phyloP scores from a whole-genome alignment of 2,888 invertebrate species.

The Diplolepis rosae region DNA sequence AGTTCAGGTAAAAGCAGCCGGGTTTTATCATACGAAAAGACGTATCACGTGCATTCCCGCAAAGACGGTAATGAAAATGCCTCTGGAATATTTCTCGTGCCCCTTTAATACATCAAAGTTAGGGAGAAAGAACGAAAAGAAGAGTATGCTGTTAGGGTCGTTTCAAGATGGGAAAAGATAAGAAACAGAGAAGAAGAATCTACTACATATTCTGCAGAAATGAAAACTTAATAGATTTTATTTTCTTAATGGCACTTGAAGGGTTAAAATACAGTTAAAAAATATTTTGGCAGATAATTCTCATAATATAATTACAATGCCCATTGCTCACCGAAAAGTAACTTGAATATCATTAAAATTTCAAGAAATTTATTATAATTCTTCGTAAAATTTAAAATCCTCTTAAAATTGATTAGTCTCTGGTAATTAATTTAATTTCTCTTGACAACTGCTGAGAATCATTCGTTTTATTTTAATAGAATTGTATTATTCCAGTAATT shows the following conservation, averaged over 20 bases:
- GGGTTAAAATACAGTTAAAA: no score
- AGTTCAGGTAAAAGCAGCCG: constrained; percentile 2
- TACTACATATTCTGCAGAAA: background rate
- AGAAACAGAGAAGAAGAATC: background rate
- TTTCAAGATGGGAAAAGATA: background rate
- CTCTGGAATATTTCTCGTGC: constrained; percentile 46
- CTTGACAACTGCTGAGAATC: no score
- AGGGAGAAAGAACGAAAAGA: constrained; percentile 12
- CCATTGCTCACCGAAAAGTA: no score
- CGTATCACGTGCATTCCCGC: constrained; percentile 40
- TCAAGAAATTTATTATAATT: no score
- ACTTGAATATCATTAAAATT: no score
- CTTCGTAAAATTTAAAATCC: no score
- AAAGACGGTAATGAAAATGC: constrained; percentile 50
- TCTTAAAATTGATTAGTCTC: no score
- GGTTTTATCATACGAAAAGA: no score
- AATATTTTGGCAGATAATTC: no score
- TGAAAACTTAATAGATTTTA: constrained; percentile 9
- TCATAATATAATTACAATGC: no score
- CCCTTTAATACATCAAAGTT: constrained; percentile 46
- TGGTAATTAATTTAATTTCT: no score
- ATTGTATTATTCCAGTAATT: constrained; percentile 1
- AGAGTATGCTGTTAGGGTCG: background rate
- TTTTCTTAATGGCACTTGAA: background rate
- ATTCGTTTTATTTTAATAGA: no score